Percentiles rank a stretch among this genome's conserved stretches.
phyloP scores from a whole-genome alignment of 92 coral and sea anemone genomes.

The Desmophyllum pertusum region DNA sequence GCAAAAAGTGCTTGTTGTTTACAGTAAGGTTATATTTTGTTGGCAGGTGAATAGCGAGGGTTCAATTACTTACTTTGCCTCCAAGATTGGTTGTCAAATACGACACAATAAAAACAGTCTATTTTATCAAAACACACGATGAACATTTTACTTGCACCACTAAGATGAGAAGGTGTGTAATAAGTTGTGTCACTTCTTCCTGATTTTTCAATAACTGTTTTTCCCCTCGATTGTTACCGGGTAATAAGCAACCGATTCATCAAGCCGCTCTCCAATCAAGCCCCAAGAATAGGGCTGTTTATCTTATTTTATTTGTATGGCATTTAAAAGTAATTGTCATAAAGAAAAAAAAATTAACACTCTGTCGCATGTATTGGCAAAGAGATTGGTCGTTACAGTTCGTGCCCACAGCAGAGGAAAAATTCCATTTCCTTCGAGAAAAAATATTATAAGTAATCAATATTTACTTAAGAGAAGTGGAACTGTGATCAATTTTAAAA shows the following conservation, averaged over 20 bases:
- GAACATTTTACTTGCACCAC: background rate
- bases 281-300: background rate
- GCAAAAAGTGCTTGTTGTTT: background rate
- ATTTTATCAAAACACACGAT: background rate
- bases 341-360: background rate
- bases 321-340: too few species aligned
- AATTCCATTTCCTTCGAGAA: background rate
- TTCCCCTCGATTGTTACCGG: background rate
- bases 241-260: too few species aligned
- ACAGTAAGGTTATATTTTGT: background rate
- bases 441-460: background rate
- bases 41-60: background rate
- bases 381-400: background rate
- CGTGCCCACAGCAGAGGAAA: background rate
- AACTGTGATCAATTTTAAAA: background rate
- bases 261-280: background rate
- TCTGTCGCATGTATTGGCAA: background rate
- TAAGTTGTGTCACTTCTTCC: background rate
- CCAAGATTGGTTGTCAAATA: background rate
- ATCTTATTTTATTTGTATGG: too few species aligned
- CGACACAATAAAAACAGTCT: background rate
- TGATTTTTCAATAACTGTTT: background rate
- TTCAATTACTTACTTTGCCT: background rate
- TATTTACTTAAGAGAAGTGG: background rate
- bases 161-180: background rate